A percentile compares a stretch with the other conserved stretches of the same genome.
phyloP scores from a whole-genome alignment of 2,797 vertebrate species.

The Bucorvus abyssinicus region DNA sequence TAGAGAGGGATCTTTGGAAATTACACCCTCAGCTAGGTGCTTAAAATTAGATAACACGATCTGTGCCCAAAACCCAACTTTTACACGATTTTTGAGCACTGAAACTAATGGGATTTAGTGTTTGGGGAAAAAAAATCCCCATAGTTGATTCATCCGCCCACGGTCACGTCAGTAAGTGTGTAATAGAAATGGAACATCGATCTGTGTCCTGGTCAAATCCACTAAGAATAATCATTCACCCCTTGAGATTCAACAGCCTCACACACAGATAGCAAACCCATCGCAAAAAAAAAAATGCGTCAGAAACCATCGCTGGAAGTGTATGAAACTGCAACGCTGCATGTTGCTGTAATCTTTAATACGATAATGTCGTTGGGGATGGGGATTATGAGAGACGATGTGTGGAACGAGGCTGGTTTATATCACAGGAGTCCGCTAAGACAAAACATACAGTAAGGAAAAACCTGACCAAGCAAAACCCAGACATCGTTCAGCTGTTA shows the following conservation, averaged over 20 bases:
- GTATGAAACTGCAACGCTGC: neutral
- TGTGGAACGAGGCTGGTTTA: neutral
- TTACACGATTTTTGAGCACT: neutral
- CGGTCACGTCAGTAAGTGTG: neutral
- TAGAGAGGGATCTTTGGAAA: neutral
- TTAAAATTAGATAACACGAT: neutral
- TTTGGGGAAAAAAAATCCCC: neutral
- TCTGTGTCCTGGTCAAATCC: neutral
- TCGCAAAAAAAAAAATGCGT: neutral
- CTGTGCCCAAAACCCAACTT: neutral
- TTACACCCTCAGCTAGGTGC: neutral
- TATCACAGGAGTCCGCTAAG: neutral
- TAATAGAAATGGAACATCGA: neutral
- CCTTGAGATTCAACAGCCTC: neutral
- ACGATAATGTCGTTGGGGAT: neutral
- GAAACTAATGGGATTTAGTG: neutral
- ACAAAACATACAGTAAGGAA: neutral
- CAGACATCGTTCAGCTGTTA: neutral
- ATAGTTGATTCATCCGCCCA: neutral
- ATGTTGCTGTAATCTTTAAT: neutral
- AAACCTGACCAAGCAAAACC: neutral
- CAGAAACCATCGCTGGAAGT: neutral
- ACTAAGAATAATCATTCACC: neutral
- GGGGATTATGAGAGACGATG: neutral
- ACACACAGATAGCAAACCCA: neutral